Evolutionary conservation across 2,797 vertebrate genomes (phyloP).

Genomic region (Syncerus caffer): DNA sequence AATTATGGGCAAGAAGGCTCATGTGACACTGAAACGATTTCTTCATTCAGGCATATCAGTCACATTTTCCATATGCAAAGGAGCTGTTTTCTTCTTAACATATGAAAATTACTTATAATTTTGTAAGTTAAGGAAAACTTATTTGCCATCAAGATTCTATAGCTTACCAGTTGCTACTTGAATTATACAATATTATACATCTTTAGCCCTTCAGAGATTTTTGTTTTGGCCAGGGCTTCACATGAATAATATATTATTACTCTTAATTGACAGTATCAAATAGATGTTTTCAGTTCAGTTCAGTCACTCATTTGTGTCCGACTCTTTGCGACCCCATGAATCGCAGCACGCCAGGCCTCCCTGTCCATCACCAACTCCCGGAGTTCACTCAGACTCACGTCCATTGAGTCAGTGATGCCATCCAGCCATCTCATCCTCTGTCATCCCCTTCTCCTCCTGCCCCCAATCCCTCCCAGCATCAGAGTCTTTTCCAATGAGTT

Average conservation of each 20-base stretch:
- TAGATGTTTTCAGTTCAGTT: not conserved
- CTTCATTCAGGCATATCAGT: not conserved
- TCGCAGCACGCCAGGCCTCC: too few relatives aligned
- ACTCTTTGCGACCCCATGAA: too few relatives aligned
- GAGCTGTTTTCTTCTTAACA: not conserved
- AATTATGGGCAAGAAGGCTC: not conserved
- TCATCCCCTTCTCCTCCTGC: too few relatives aligned
- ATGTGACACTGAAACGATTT: not conserved
- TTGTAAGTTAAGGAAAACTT: not conserved
- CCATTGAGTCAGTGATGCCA: too few relatives aligned
- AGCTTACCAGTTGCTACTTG: not conserved
- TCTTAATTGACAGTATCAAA: not conserved
- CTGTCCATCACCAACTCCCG: too few relatives aligned
- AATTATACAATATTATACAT: not conserved
- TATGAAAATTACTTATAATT: slow-evolving; percentile 4
- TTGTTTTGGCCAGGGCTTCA: not conserved
- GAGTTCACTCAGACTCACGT: too few relatives aligned
- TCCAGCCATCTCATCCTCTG: too few relatives aligned
- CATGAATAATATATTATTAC: not conserved
- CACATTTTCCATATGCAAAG: not conserved
- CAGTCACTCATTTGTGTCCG: too few relatives aligned
- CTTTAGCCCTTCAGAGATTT: not conserved
- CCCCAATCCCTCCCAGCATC: too few relatives aligned
- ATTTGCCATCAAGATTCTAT: not conserved
- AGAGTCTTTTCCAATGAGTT: too few relatives aligned